phyloP scores from a whole-genome alignment of 1,140 invertebrate species.

The Ceratina japonica region DNA sequence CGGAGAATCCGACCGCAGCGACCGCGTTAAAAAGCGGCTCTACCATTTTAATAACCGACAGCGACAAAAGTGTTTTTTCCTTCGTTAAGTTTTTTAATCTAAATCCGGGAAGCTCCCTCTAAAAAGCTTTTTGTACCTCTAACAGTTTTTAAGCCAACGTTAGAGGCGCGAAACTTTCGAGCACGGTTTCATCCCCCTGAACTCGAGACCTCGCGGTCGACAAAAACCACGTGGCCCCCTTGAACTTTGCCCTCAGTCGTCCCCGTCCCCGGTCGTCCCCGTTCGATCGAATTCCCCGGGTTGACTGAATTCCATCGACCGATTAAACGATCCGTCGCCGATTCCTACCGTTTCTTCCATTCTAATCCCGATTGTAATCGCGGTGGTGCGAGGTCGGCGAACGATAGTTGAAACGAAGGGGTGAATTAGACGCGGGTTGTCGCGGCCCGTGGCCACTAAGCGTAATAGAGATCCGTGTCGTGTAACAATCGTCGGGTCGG shows the following conservation, averaged over 20 bases:
- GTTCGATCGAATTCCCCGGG: too few species aligned
- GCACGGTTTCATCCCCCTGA: background rate
- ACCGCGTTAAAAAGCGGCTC: background rate
- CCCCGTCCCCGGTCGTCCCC: too few species aligned
- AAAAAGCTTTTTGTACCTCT: slow-evolving; percentile 20
- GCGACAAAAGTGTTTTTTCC: slow-evolving; percentile 4
- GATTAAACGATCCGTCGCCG: too few species aligned
- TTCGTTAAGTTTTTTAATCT: slow-evolving; percentile 34
- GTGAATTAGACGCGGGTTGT: background rate
- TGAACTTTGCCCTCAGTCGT: background rate
- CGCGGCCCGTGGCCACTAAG: background rate
- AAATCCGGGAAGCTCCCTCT: background rate
- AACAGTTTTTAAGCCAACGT: slow-evolving; percentile 12
- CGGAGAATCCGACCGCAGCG: background rate
- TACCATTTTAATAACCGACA: slow-evolving; percentile 17
- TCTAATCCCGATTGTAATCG: too few species aligned
- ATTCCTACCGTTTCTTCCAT: too few species aligned
- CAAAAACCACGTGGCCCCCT: background rate
- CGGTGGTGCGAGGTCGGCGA: too few species aligned
- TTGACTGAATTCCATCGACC: too few species aligned
- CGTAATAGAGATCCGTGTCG: slow-evolving; percentile 31
- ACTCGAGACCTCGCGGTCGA: background rate
- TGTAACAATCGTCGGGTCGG: slow-evolving; percentile 26
- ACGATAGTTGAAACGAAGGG: too few species aligned
- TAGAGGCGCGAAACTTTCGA: slow-evolving; percentile 13